Conservation (phyloP, 2,797 vertebrate genomes). For the Australoheros facetus region DNA sequence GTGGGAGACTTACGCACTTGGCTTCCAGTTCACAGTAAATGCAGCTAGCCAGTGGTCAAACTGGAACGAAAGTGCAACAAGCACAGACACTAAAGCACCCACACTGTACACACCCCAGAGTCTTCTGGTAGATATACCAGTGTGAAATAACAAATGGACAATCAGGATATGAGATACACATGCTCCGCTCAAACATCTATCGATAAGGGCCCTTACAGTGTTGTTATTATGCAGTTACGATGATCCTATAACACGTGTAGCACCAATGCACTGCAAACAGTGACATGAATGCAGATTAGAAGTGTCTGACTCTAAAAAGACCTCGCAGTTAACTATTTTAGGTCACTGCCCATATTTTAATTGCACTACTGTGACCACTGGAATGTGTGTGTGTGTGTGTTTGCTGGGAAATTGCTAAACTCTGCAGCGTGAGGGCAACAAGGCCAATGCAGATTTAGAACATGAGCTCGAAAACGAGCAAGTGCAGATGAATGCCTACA, state of each 20-base stretch:
- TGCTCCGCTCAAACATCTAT: neutral
- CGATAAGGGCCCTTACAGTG: neutral
- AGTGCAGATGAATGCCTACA: constrained; percentile 64
- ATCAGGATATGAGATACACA: neutral
- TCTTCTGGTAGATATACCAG: neutral
- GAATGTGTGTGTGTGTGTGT: constrained; percentile 45
- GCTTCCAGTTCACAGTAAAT: neutral
- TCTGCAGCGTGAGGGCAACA: constrained; percentile 21
- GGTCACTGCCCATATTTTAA: constrained; percentile 33
- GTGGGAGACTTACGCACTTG: neutral
- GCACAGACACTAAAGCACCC: neutral
- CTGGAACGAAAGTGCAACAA: constrained; percentile 3
- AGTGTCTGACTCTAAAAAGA: constrained; percentile 12
- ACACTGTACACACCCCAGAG: neutral
- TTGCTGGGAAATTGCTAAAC: constrained; percentile 22
- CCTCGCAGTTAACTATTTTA: constrained; percentile 13
- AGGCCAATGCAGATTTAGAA: constrained; percentile 42
- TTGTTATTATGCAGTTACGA: neutral
- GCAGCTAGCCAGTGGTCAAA: neutral
- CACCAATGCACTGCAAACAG: neutral
- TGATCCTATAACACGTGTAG: neutral
- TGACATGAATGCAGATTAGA: constrained; percentile 3
- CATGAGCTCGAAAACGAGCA: constrained; percentile 46
- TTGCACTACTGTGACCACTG: constrained; percentile 35
- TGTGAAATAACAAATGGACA: neutral